Base-by-base conservation (phyloP, 2,797 vertebrate genomes). In the Pristis pectinata region DNA sequence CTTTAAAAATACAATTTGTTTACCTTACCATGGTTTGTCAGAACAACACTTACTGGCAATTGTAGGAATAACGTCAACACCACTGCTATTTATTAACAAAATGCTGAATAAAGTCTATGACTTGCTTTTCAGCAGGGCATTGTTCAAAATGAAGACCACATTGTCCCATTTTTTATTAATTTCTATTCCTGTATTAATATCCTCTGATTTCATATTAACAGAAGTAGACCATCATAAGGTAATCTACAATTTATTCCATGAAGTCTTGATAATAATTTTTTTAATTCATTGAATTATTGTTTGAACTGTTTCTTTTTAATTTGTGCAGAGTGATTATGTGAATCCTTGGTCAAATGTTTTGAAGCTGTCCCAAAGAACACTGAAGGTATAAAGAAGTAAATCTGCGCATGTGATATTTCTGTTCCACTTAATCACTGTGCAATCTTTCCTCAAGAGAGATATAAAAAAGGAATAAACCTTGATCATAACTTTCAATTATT, bases 201-300 rank as follows among this genome's bases (percentile, higher is more conserved):
- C 95, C 10, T 95, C 96, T 89, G 95, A 96, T 85, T 92, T 95
- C 87, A 95, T 95, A 87, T n/a, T 96, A 94, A 80, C 95, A 94
- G 96, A 74, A 59, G 67, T 96, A 95, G 96, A 95, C 95, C 95
- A 95, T 95, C 92, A 93, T 27, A 95, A 96, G 97, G 97, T 97
- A 97, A 95, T 74, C 67, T 19, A 17, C 1, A 0, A 94, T 56
- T 94, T 22, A 94, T 76, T 74, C 6, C 34, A 24, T 34, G 22
- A 72, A 53, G 24, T 56, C 49, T 74, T 37, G 17, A 34, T 56
- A 72, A 76, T 56, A 53, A 93, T 37, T 56, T 53, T 94, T 15
- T 94, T 53, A n/a, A 94, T 94, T 94, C 0, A 53, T 17, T 53
- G 2, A 93, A 49, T 74, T 17, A n/a, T 24, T n/a, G 41, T 76